Base-by-base conservation (phyloP, 2,797 vertebrate species). In the Siniperca scherzeri region DNA sequence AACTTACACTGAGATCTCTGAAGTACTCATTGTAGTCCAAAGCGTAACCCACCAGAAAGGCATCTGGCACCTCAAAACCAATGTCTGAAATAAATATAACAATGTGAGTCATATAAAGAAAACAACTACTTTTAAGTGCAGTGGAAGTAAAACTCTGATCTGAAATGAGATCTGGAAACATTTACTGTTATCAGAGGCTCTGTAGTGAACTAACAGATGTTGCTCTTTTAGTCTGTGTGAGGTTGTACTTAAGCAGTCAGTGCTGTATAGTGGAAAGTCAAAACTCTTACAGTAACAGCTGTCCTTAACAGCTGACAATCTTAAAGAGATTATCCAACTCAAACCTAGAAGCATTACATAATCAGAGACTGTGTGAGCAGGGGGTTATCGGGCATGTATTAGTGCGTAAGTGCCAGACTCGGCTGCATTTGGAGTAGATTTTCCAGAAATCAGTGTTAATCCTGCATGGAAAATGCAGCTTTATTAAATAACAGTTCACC, bases 11-110 rank as follows among this genome's bases (percentile, higher is more conserved):
- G 83, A 97, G 94, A 90, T 97, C 96, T 92, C 96, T 93, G 93
- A 97, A 97, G 93, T 97, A 96, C 84, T 97, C 96, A 3, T 97
- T 97, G 92, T 97, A 97, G 90, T 97, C 96, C 91, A 97, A 91
- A 75, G 96, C 96, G 16, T 97, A 97, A 53, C 96, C 96, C 74
- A 97, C 96, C 55, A 97, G 92, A 80, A 96, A 97, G 69, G 93
- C 93, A 89, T 97, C 96, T 8, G 96, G 96, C 66, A 97, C 96
- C 92, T 97, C 96, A 88, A 97, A 97, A n/a, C 96, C 96, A 66
- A 96, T 94, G 86, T 96, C 96, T 97, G 86, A 70, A 88, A 92
- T 33, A 87, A 48, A 81, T 21, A 82, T 0, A 71, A 30, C 3
- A 70, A 14, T 30, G 25, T 19, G 6, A 86, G 33, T 68, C 27